Evolutionary conservation across 2,888 invertebrate genomes (phyloP).

Genomic region (Myathropa florea): DNA sequence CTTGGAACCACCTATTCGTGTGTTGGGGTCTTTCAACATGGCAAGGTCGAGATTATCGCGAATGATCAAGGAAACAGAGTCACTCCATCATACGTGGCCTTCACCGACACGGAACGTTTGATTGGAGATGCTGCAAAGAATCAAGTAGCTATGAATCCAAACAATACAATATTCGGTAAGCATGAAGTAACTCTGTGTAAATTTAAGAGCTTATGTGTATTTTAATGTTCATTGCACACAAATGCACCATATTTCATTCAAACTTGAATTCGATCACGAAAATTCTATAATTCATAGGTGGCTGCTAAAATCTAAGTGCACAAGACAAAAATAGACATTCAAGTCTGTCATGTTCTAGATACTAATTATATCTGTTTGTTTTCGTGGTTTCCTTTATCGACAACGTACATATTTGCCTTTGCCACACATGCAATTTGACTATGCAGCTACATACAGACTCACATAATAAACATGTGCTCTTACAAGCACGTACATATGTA

Average conservation of each 20-base stretch:
- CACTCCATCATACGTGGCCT: conserved; percentile 90
- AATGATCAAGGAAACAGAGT: conserved; percentile 92
- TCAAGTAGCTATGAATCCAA: conserved; percentile 94
- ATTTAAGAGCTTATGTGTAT: conserved; percentile 17
- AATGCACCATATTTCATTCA: conserved; percentile 18
- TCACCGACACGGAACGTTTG: conserved; percentile 92
- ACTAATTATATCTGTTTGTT: conserved; percentile 60
- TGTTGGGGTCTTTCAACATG: conserved; percentile 95
- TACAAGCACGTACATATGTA: not conserved
- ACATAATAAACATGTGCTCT: not conserved
- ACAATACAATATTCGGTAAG: conserved; percentile 95
- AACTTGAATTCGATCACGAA: conserved; percentile 41
- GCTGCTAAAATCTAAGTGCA: conserved; percentile 24
- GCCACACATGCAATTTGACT: conserved; percentile 43
- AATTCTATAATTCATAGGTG: conserved; percentile 52
- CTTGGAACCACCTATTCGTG: conserved; percentile 97
- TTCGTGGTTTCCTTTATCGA: conserved; percentile 34
- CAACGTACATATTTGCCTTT: conserved; percentile 38
- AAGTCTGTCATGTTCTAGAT: conserved; percentile 53
- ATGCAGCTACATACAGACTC: conserved; percentile 34
- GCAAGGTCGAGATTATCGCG: conserved; percentile 91
- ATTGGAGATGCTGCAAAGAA: conserved; percentile 93
- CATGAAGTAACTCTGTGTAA: conserved; percentile 16
- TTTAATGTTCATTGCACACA: conserved; percentile 34
- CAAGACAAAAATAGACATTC: conserved; percentile 58